phyloP scores from a whole-genome alignment of 2,113 vertebrate genomes.

The Apodemus sylvaticus region DNA sequence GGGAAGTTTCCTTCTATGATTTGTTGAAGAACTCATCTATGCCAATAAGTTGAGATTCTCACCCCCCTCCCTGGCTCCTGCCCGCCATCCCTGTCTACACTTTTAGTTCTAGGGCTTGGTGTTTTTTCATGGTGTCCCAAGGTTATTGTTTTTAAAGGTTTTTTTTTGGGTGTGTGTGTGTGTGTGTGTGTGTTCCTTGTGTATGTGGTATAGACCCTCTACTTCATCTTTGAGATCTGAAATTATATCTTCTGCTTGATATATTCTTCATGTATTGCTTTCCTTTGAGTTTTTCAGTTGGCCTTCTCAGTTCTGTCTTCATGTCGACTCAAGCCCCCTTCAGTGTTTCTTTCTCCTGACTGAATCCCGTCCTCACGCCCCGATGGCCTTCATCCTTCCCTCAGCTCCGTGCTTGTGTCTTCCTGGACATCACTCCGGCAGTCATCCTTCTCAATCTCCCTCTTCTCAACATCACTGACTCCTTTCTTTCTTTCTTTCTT shows the following conservation, averaged over 20 bases:
- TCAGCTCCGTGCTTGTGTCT: neutral
- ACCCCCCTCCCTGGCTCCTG: accelerated
- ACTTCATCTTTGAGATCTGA: too few relatives aligned
- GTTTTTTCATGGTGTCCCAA: neutral
- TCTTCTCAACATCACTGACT: neutral
- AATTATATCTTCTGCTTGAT: neutral
- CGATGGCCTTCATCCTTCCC: neutral
- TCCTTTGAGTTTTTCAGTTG: neutral
- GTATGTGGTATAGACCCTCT: neutral
- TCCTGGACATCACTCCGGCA: neutral
- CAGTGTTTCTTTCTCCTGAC: neutral
- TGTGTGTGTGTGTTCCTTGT: neutral
- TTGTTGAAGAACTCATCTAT: neutral
- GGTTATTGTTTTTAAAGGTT: neutral
- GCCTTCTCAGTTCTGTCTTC: neutral
- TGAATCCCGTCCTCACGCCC: neutral
- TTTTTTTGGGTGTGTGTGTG: too few relatives aligned
- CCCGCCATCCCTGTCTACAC: too few relatives aligned
- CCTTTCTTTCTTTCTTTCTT: too few relatives aligned
- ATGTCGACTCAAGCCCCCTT: too few relatives aligned
- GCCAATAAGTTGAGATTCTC: neutral
- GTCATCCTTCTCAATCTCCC: neutral
- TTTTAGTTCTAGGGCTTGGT: neutral
- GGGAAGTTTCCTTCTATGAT: neutral
- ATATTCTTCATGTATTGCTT: neutral